These are phyloP conservation scores for Brachyrhaphis roseni DNA, from an alignment of 2,797 vertebrate species.

Conservation along the genomic window DNA sequence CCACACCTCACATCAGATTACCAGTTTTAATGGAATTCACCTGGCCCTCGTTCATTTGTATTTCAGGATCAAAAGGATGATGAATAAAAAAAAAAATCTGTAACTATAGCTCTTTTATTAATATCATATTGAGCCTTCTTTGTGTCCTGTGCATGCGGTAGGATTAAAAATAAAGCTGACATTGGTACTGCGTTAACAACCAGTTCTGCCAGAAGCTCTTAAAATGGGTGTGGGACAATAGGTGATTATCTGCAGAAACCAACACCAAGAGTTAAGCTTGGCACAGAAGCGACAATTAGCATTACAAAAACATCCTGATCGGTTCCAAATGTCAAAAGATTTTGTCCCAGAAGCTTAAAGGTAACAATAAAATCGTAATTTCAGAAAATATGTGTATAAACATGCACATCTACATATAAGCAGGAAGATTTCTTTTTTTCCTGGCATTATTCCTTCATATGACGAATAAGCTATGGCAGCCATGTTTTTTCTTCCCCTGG, in stretches of 20 bases:
- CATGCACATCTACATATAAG: neutral
- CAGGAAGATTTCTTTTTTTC: constrained; percentile 2
- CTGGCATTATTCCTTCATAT: constrained; percentile 38
- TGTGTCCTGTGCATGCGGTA: neutral
- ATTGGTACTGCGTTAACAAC: neutral
- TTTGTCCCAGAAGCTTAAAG: neutral
- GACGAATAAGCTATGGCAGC: constrained; percentile 57
- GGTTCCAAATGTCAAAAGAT: neutral
- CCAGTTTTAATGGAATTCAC: neutral
- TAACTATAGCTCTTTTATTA: neutral
- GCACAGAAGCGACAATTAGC: neutral
- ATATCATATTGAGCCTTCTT: neutral
- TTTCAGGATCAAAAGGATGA: neutral
- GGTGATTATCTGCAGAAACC: neutral
- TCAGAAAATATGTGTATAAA: neutral
- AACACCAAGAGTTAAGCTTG: neutral
- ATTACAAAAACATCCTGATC: neutral
- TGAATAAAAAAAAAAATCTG: neutral
- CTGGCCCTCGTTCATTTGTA: neutral
- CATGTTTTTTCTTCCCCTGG: constrained; percentile 50
- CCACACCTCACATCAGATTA: neutral
- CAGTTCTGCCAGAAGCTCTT: neutral
- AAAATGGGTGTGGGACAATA: neutral
- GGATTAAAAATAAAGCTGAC: neutral
- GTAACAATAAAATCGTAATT: neutral